A percentile compares a stretch with the other conserved stretches of the same genome.
Evolutionary conservation across 2,888 invertebrate genomes (phyloP).

Genomic region (Parthenolecanium corni): DNA sequence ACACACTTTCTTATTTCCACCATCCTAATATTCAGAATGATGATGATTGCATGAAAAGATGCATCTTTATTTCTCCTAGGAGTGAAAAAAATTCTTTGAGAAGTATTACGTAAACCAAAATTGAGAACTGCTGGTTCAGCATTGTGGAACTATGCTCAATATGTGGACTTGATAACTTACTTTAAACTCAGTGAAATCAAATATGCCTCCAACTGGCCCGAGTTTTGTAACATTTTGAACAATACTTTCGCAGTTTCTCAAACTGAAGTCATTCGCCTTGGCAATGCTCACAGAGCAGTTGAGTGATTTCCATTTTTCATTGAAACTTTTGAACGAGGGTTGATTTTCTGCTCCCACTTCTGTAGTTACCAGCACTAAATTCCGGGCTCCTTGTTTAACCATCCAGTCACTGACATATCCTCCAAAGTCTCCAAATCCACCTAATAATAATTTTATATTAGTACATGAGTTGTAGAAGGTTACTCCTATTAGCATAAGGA

Average conservation of each 20-base stretch:
- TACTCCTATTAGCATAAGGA: too few relatives aligned
- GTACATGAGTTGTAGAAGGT: too few relatives aligned
- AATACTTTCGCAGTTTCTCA: slow-evolving; percentile 12
- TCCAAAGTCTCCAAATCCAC: slow-evolving; percentile 6
- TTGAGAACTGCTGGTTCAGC: too few relatives aligned
- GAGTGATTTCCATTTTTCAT: slow-evolving; percentile 9
- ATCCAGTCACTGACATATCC: slow-evolving; percentile 13
- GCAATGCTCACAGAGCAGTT: slow-evolving; percentile 1
- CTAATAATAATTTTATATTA: too few relatives aligned
- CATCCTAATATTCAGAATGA: too few relatives aligned
- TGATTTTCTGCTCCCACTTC: background rate
- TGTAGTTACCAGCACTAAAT: background rate
- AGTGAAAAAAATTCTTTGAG: too few relatives aligned
- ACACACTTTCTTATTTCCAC: too few relatives aligned
- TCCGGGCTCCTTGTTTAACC: slow-evolving; percentile 8
- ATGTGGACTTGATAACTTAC: too few relatives aligned
- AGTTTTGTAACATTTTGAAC: background rate
- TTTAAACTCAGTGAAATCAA: slow-evolving; percentile 18
- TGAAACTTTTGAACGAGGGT: background rate
- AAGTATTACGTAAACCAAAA: too few relatives aligned
- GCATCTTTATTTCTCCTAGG: too few relatives aligned
- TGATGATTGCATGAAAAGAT: too few relatives aligned
- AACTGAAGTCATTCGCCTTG: background rate
- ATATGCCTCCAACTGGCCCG: slow-evolving; percentile 6
- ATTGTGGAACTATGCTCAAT: too few relatives aligned